Evolutionary conservation across 2,888 invertebrate genomes (phyloP), one percentile per base, ranked within the genome.

Genomic region (Nomada flava): DNA sequence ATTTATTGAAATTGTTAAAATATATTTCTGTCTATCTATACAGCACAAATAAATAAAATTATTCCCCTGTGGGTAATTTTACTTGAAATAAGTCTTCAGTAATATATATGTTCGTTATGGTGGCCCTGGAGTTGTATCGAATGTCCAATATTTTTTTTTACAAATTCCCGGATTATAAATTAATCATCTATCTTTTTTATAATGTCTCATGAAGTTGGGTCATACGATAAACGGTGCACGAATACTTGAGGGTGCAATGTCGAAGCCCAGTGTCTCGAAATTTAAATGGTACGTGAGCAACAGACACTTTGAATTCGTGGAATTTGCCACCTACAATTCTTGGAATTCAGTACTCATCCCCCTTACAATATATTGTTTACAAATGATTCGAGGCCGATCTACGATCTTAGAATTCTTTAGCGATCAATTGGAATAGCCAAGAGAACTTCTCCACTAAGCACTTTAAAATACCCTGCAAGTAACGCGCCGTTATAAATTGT

Each of bases 391-490:
- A 20, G 1, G 20, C 20, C 20, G 20, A 20, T 20, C 20, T 20
- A 20, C 20, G 20, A 20, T 20, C 20, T 20, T 0, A 42, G 67
- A 68, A 68, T 68, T 55, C 67, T 55, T 68, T 42, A 36, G 53
- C 67, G 18, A 68, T 68, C 53, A 68, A 68, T 68, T 68, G 42
- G 67, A 68, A 68, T 68, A 68, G 42, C 67, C 23, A 55, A 68
- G 67, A 36, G 67, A 55, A 68, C 15, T 36, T 42, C 67, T 55
- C 67, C 67, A 68, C 67, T 68, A 63, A 72, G 62, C 63, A 47
- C 69, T 50, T 59, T 59, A 59, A 42, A 29, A 62, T 15, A 52
- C 20, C 15, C 53, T 26, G 60, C 59, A 62, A 20, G 29, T 13
- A 53, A 53, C 53, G 36, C 15, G 36, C 67, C 42, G 67, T 55